phyloP scores from a whole-genome alignment of 2,888 invertebrate species.

The Leptogaster cylindrica region DNA sequence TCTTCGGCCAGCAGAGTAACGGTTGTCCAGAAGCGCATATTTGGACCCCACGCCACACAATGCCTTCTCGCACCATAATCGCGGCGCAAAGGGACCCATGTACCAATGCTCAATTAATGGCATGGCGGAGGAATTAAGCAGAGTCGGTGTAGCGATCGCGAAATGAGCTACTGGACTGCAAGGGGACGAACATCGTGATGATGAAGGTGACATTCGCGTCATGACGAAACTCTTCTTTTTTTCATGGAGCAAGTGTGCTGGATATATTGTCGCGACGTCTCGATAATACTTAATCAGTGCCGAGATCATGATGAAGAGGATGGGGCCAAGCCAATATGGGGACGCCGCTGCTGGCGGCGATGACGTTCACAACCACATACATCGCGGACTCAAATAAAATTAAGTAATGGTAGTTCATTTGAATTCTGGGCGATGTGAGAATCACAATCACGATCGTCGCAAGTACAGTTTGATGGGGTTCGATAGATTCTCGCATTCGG shows the following conservation, averaged over 20 bases:
- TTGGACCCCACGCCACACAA: slow-evolving; percentile 5
- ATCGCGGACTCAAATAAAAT: slow-evolving; percentile 38
- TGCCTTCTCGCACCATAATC: not conserved
- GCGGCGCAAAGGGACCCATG: slow-evolving; percentile 9
- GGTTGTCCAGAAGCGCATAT: slow-evolving; percentile 25
- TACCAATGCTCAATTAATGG: slow-evolving; percentile 21
- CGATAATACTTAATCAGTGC: slow-evolving; percentile 41
- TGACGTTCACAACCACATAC: slow-evolving; percentile 40
- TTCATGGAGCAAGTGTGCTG: slow-evolving; percentile 14
- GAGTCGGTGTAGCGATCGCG: slow-evolving; percentile 23
- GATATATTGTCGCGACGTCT: slow-evolving; percentile 40
- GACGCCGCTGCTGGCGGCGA: slow-evolving; percentile 34
- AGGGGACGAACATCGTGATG: slow-evolving; percentile 10
- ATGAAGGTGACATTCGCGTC: slow-evolving; percentile 33
- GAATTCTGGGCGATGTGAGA: slow-evolving; percentile 31
- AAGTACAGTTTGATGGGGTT: slow-evolving; percentile 36
- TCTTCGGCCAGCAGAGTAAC: slow-evolving; percentile 4
- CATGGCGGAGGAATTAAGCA: not conserved
- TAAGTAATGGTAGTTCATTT: slow-evolving; percentile 41
- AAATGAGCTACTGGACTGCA: not conserved
- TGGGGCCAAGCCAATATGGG: slow-evolving; percentile 32
- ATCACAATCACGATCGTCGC: slow-evolving; percentile 28
- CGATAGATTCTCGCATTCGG: slow-evolving; percentile 27
- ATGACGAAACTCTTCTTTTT: slow-evolving; percentile 41
- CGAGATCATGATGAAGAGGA: slow-evolving; percentile 41